phyloP scores from a whole-genome alignment of 1,140 invertebrate genomes.

The Pissodes strobi region DNA sequence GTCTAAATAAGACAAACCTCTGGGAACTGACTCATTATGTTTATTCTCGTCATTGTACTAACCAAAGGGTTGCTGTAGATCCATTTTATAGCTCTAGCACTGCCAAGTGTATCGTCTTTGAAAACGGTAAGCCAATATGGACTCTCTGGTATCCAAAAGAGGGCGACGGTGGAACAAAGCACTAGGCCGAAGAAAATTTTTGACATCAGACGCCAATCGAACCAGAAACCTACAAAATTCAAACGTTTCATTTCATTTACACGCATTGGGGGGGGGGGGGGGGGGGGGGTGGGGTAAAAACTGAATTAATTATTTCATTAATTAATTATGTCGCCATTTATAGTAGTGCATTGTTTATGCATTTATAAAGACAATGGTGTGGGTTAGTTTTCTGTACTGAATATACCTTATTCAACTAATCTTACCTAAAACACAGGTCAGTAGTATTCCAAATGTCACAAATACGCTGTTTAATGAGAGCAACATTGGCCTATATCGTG shows the following conservation, averaged over 20 bases:
- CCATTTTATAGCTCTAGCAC: slow-evolving; percentile 55
- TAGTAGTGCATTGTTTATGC: too few species aligned
- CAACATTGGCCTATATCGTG: slow-evolving; percentile 59
- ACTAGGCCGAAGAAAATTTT: slow-evolving; percentile 55
- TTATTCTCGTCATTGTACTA: too few species aligned
- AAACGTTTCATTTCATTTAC: too few species aligned
- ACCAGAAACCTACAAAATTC: slow-evolving; percentile 54
- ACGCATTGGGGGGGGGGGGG: too few species aligned
- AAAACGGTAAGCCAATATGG: slow-evolving; percentile 63
- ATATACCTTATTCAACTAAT: too few species aligned
- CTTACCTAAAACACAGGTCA: slow-evolving; percentile 57
- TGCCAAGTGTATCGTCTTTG: slow-evolving; percentile 48
- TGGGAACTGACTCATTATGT: too few species aligned
- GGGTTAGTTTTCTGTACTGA: too few species aligned
- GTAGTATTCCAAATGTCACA: slow-evolving; percentile 62
- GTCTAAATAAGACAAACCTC: too few species aligned
- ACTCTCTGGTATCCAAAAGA: slow-evolving; percentile 62
- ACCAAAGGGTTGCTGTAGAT: slow-evolving; percentile 52
- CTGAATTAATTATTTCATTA: too few species aligned
- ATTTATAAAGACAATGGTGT: too few species aligned
- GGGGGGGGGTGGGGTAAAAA: too few species aligned
- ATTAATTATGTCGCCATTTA: too few species aligned
- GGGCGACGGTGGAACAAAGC: slow-evolving; percentile 23
- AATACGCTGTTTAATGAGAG: slow-evolving; percentile 63
- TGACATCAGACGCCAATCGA: slow-evolving; percentile 59